phyloP scores from a whole-genome alignment of 2,888 invertebrate genomes.

The Euclidia mi region DNA sequence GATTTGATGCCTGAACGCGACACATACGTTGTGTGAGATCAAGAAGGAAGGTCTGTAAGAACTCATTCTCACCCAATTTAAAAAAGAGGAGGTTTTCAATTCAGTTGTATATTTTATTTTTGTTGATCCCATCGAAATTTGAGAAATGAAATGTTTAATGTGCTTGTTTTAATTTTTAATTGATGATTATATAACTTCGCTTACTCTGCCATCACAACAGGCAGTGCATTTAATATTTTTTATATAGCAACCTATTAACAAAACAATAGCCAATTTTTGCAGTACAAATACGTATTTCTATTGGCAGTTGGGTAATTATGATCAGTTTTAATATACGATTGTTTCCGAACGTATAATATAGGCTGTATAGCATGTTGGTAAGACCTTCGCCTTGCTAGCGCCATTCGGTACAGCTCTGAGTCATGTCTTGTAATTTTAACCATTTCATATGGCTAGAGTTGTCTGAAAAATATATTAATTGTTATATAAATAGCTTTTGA shows the following conservation, averaged over 20 bases:
- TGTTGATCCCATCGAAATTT: too few relatives aligned
- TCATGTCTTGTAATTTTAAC: slow-evolving; percentile 1
- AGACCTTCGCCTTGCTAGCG: slow-evolving; percentile 8
- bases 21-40: too few relatives aligned
- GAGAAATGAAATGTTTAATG: too few relatives aligned
- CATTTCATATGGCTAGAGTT: slow-evolving; percentile 4
- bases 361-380: slow-evolving; percentile 8
- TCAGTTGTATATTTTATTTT: too few relatives aligned
- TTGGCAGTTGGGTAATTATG: slow-evolving; percentile 17
- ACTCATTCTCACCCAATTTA: too few relatives aligned
- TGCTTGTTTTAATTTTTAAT: too few relatives aligned
- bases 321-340: slow-evolving; percentile 47
- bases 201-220: background rate
- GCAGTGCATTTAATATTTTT: background rate
- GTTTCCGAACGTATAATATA: slow-evolving; percentile 24
- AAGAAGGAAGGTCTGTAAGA: too few relatives aligned
- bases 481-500: too few relatives aligned
- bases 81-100: too few relatives aligned
- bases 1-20: too few relatives aligned
- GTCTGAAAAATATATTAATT: background rate
- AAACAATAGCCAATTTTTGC: slow-evolving; percentile 23
- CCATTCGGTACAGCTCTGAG: slow-evolving; percentile 1
- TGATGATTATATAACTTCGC: too few relatives aligned
- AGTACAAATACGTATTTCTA: slow-evolving; percentile 10
- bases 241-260: background rate